Base-by-base conservation (phyloP, 2,113 vertebrate species). In the Gobio gobio region DNA sequence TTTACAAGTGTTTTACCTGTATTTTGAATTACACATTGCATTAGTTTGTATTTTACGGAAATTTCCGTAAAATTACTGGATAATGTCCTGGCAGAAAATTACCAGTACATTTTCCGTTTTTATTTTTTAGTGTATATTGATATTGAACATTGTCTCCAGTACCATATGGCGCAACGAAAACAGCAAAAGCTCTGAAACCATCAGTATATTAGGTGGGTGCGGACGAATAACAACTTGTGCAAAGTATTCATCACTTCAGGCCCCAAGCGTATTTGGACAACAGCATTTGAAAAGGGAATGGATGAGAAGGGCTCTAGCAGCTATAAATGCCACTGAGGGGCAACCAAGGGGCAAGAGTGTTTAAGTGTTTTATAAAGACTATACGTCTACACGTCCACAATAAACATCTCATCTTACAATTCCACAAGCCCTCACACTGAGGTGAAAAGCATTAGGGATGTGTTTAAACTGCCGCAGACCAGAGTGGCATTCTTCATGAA, bases 151-250 rank as follows among this genome's bases (percentile, higher is more conserved):
- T 8, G 54, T 56, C 54, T 56, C 18, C 54, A 56, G 18, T 7
- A 20, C 6, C 54, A 22, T 29, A 29, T 22, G 54, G 54, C 54
- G 22, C 18, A 56, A 20, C 7, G 7, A 56, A 56, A 56, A 56
- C 54, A 56, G 54, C 18, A 22, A 56, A 56, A 22, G 18, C 54
- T 56, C 54, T 56, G 24, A 73, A 59, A 40, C 40, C 40, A 40
- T 40, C 40, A 40, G 9, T 68, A 78, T 80, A 43, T 66, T 43
- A n/a, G 18, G 74, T 3, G 51, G 61, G 54, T 75, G 72, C 14
- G 59, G 45, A 85, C 63, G 20, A 82, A 70, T 70, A 77, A 82
- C 40, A 81, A 43, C 33, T 58, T 86, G 43, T 9, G 49, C 59
- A 51, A 78, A 26, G 18, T 73, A 33, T 33, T 64, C 26, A 54